phyloP scores from a whole-genome alignment of 2,888 invertebrate genomes.

The Lissonota sp. region DNA sequence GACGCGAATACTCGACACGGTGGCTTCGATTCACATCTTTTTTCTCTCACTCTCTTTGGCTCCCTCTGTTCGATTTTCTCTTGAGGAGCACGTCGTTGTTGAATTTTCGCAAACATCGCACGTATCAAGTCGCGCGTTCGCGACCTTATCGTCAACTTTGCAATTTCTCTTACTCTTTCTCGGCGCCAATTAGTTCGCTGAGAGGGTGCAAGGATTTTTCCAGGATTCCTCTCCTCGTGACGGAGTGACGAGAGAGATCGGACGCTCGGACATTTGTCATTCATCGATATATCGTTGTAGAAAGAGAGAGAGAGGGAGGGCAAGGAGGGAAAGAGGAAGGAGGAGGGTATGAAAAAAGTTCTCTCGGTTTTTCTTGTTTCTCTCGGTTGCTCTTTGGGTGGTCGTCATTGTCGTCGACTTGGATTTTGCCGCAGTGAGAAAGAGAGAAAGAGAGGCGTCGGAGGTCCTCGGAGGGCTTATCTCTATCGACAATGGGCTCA shows the following conservation, averaged over 20 bases:
- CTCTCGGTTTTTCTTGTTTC: constrained; percentile 13
- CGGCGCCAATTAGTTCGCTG: constrained; percentile 64
- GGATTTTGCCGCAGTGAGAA: constrained; percentile 38
- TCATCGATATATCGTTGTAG: constrained; percentile 73
- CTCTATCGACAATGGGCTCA: constrained; percentile 77
- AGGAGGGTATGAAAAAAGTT: constrained; percentile 1
- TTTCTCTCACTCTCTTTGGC: constrained; percentile 28
- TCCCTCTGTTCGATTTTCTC: constrained; percentile 17
- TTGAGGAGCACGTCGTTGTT: constrained; percentile 18
- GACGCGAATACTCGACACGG: constrained; percentile 16
- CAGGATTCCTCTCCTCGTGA: constrained; percentile 46
- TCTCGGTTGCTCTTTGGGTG: constrained; percentile 74
- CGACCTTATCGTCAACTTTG: constrained; percentile 59
- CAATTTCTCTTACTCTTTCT: constrained; percentile 11
- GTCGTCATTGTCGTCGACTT: constrained; percentile 74
- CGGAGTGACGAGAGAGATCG: constrained; percentile 15
- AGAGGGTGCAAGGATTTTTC: constrained; percentile 63
- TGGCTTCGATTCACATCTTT: constrained; percentile 10
- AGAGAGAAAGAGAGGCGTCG: constrained; percentile 71
- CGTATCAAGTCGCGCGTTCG: constrained; percentile 58
- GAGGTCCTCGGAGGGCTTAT: constrained; percentile 74
- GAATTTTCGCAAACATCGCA: constrained; percentile 52
- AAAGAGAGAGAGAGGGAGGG: constrained; percentile 39
- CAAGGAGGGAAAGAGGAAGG: neutral
- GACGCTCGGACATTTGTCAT: constrained; percentile 75